These are phyloP conservation scores for Epinephelus awoara DNA, from an alignment of 2,797 vertebrate genomes.

Conservation along the genomic window DNA sequence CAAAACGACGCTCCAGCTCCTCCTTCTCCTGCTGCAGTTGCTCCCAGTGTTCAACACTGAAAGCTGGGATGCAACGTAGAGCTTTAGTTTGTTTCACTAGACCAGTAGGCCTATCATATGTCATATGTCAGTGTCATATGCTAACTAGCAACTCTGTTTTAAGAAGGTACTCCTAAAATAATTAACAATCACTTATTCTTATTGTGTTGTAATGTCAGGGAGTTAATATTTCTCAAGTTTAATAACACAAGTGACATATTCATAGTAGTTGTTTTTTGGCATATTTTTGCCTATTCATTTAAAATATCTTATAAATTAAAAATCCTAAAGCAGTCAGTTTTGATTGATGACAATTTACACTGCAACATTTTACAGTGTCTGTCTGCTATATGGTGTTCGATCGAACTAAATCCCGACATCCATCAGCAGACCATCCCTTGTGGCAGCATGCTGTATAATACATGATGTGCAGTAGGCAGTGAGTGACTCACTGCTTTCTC, in stretches of 20 bases:
- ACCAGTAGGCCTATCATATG: neutral
- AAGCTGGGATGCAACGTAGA: constrained; percentile 80
- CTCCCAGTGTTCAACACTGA: constrained; percentile 90
- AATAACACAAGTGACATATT: neutral
- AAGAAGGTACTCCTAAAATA: neutral
- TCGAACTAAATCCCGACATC: constrained; percentile 9
- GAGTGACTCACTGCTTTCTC: constrained; percentile 37
- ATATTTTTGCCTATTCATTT: neutral
- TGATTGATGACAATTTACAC: neutral
- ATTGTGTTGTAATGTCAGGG: neutral
- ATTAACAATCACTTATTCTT: neutral
- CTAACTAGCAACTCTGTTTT: neutral
- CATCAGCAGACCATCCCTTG: constrained; percentile 1
- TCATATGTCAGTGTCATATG: too few species aligned
- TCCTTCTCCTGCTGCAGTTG: constrained; percentile 93
- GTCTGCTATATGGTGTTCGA: neutral
- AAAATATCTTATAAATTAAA: neutral
- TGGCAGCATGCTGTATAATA: constrained; percentile 22
- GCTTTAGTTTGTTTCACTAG: neutral
- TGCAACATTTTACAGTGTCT: neutral
- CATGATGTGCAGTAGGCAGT: constrained; percentile 7
- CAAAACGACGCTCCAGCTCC: constrained; percentile 89
- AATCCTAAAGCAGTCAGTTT: neutral
- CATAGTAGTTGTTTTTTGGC: too few species aligned
- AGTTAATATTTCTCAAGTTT: neutral